Evolutionary conservation across 2,113 vertebrate genomes (phyloP), one percentile per base, ranked within the genome.

Genomic region (Enhydra lutris): DNA sequence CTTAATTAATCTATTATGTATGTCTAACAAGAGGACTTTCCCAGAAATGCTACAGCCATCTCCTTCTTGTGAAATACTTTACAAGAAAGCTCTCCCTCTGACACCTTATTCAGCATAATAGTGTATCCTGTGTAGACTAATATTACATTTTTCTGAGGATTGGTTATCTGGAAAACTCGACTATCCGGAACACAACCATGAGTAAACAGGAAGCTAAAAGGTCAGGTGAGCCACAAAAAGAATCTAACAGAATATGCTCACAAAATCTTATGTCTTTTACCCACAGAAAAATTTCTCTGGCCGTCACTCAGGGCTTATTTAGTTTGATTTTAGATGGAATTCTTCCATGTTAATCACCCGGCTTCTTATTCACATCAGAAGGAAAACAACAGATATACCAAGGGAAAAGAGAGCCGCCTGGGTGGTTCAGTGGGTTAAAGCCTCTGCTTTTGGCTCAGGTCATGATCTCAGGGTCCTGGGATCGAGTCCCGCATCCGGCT

Each of bases 21-120:
- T 39, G 24, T 36, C n/a, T 47, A 85, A 65, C 42, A 95, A 93
- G 45, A 61, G 13, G 23, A 73, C 59, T 90, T 94, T 90, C 84
- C 59, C 52, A 87, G 52, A 26, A 79, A 82, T 15, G 82, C 29
- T 85, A 88, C 78, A 91, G 47, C 57, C 81, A 52, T 84, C 57
- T 79, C 83, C 84, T 93, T 89, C 94, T 95, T 83, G 26, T 29
- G 45, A 96, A 79, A 42, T 50, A 20, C 31, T 97, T 80, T 78
- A 55, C 42, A 92, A 95, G 92, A 78, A 93, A 93, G 17, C 52
- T 92, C 69, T 81, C 57, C 73, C 42, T 31, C 63, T 93, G 69
- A 76, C 89, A 71, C 31, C 18, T 76, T 73, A 82, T 7, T 65
- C 81, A 55, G 61, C 4, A 5, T 59, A 79, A 65, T 76, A 47